These are phyloP conservation scores for Microcebus griseorufus DNA, from an alignment of 2,113 vertebrate genomes.

Conservation along the genomic window DNA sequence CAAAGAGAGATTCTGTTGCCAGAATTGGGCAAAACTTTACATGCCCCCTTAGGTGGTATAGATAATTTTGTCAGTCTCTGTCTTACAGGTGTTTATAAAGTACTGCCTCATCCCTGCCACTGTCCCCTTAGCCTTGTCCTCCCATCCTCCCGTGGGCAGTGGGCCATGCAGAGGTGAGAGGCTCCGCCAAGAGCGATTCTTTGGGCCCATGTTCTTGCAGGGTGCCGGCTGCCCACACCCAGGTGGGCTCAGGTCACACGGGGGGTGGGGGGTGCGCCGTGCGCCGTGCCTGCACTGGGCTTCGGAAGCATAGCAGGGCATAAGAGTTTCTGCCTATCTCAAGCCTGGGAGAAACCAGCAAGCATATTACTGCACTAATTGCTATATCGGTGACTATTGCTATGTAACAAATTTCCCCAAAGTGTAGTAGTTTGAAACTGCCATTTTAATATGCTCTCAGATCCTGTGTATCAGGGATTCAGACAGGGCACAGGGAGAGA, in stretches of 20 bases:
- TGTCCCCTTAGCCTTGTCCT: neutral
- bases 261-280: neutral
- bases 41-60: neutral
- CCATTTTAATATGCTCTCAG: neutral
- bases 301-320: neutral
- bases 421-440: neutral
- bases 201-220: neutral
- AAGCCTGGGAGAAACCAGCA: neutral
- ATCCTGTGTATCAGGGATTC: neutral
- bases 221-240: neutral
- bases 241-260: neutral
- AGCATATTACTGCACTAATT: neutral
- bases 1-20: neutral
- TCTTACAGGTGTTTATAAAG: neutral
- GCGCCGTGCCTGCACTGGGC: neutral
- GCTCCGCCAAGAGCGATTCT: neutral
- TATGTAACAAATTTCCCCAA: neutral
- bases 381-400: neutral
- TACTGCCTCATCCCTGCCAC: neutral
- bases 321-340: neutral
- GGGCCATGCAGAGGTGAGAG: too few relatives aligned
- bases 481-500: neutral
- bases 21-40: neutral
- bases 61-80: neutral
- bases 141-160: fast-evolving